Conservation (phyloP, 2,888 invertebrate species). For the Trichopria drosophilae region DNA sequence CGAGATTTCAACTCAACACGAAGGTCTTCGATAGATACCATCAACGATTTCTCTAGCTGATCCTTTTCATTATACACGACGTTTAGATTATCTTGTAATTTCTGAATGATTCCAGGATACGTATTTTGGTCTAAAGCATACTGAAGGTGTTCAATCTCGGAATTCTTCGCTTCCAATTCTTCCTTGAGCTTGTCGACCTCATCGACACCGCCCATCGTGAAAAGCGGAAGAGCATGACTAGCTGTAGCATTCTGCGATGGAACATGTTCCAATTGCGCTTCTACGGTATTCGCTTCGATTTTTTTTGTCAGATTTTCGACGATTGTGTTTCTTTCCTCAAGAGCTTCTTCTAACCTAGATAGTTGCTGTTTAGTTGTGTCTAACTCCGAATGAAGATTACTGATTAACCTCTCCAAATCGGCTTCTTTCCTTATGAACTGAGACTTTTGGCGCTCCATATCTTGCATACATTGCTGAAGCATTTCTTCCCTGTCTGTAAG, state of each 20-base stretch:
- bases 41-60: slow-evolving; percentile 40
- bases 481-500: too few species aligned
- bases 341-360: slow-evolving; percentile 31
- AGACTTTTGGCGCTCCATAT: slow-evolving; percentile 57
- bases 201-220: slow-evolving; percentile 38
- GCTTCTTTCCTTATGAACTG: slow-evolving; percentile 35
- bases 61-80: slow-evolving; percentile 47
- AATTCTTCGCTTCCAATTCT: slow-evolving; percentile 66
- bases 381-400: slow-evolving; percentile 23
- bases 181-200: slow-evolving; percentile 36
- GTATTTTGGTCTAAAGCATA: slow-evolving; percentile 64
- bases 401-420: slow-evolving; percentile 19
- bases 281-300: slow-evolving; percentile 8
- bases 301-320: slow-evolving; percentile 31
- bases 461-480: slow-evolving; percentile 43
- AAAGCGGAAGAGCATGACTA: slow-evolving; percentile 42
- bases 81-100: slow-evolving; percentile 54
- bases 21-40: slow-evolving; percentile 34
- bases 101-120: slow-evolving; percentile 51
- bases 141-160: slow-evolving; percentile 74
- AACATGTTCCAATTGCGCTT: slow-evolving; percentile 6
- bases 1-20: slow-evolving; percentile 40
- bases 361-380: slow-evolving; percentile 55
- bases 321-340: slow-evolving; percentile 42
- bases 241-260: slow-evolving; percentile 23